phyloP scores from a whole-genome alignment of 1,140 invertebrate genomes.

The Panagrolaimus sp. region DNA sequence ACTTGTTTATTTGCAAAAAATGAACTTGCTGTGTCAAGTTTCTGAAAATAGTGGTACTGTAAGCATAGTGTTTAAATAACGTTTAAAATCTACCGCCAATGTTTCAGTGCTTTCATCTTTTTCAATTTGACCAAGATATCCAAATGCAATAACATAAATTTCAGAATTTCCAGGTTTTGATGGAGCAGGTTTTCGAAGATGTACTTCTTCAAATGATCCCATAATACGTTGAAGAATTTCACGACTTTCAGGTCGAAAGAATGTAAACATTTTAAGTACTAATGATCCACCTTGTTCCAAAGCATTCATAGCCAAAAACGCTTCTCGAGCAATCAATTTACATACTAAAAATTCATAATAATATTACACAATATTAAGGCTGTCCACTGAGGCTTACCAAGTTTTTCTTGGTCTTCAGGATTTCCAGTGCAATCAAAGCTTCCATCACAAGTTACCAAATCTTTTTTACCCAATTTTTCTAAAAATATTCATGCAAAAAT shows the following conservation, averaged over 20 bases:
- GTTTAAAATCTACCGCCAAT: neutral
- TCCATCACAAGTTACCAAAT: constrained; percentile 48
- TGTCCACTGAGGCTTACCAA: too few species aligned
- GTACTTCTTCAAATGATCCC: neutral
- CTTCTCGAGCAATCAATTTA: neutral
- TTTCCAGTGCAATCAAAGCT: constrained; percentile 37
- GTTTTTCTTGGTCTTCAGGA: neutral
- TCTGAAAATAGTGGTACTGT: too few species aligned
- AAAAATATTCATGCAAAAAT: too few species aligned
- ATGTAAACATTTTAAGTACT: neutral
- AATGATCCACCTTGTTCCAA: neutral
- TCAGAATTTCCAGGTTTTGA: constrained; percentile 1
- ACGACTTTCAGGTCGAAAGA: neutral
- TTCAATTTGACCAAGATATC: neutral
- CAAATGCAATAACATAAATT: neutral
- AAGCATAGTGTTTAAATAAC: neutral
- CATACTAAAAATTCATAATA: too few species aligned
- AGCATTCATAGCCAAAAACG: neutral
- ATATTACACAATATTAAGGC: too few species aligned
- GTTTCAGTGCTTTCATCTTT: neutral
- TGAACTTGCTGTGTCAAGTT: neutral
- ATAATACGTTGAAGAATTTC: neutral
- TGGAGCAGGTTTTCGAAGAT: neutral
- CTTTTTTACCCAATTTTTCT: constrained; percentile 27
- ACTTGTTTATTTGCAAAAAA: neutral